A percentile compares a stretch with the other conserved stretches of the same genome.
These are phyloP conservation scores for Andrena flavipes DNA, from an alignment of 2,888 invertebrate genomes.

Conservation along the genomic window DNA sequence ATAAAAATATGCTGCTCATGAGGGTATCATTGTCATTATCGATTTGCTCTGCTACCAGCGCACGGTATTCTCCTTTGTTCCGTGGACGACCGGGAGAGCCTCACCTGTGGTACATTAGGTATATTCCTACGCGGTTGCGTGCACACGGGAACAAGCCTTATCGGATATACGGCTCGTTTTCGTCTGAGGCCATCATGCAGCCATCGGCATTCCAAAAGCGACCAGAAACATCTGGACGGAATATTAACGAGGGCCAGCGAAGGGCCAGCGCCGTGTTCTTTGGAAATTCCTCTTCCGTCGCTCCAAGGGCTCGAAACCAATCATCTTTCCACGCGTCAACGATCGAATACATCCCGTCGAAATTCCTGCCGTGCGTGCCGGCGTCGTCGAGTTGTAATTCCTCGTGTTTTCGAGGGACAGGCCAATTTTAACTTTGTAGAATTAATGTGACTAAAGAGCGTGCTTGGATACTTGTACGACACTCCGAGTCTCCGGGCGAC, in stretches of 20 bases:
- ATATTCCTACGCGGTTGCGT: constrained; percentile 41
- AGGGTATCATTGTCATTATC: background rate
- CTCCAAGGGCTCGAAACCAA: constrained; percentile 42
- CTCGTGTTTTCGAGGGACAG: background rate
- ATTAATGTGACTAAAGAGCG: no score
- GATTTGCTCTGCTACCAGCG: constrained; percentile 5
- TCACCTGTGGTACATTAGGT: constrained; percentile 45
- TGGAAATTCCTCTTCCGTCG: constrained; percentile 46
- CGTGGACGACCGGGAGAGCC: background rate
- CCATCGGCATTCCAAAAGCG: constrained; percentile 70
- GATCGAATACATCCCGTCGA: constrained; percentile 9
- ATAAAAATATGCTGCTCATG: background rate
- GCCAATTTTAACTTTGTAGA: no score
- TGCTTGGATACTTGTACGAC: no score
- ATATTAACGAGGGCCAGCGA: constrained; percentile 70
- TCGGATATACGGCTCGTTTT: constrained; percentile 70
- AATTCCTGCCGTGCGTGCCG: constrained; percentile 9
- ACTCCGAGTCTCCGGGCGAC: no score
- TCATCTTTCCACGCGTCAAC: constrained; percentile 22
- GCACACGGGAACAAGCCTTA: constrained; percentile 64
- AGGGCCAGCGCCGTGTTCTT: constrained; percentile 39
- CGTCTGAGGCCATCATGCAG: constrained; percentile 63
- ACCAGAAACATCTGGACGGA: constrained; percentile 71
- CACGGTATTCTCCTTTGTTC: constrained; percentile 19
- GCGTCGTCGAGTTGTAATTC: background rate